Evolutionary conservation across 2,888 invertebrate species (phyloP).

Genomic region (Lasioglossum leucozonium): DNA sequence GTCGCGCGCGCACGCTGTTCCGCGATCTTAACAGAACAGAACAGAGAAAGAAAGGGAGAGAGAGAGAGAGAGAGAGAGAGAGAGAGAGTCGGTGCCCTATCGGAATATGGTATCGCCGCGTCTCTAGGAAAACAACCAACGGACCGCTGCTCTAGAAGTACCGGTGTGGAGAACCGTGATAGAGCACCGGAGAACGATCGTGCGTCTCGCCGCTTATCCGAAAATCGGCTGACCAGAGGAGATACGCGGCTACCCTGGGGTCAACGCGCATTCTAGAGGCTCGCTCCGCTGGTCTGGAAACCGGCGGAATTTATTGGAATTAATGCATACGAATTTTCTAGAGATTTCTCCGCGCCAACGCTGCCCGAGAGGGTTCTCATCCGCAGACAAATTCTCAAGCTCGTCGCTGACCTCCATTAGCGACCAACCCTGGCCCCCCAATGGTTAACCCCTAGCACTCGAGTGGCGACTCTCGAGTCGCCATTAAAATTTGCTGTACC

Average conservation of each 20-base stretch:
- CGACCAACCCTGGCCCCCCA: too few species aligned
- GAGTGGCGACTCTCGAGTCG: too few species aligned
- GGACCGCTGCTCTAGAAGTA: slow-evolving; percentile 42
- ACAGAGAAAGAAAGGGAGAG: neutral
- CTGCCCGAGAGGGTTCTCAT: neutral
- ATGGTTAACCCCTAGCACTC: too few species aligned
- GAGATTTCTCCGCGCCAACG: neutral
- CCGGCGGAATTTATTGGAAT: neutral
- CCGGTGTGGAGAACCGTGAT: slow-evolving; percentile 34
- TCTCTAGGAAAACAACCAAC: slow-evolving; percentile 44
- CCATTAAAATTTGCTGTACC: too few species aligned
- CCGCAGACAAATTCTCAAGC: neutral
- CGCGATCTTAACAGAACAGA: slow-evolving; percentile 25
- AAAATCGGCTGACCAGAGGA: slow-evolving; percentile 39
- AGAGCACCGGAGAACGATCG: slow-evolving; percentile 35
- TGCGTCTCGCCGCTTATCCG: slow-evolving; percentile 51
- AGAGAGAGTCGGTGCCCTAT: slow-evolving; percentile 34
- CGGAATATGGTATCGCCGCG: slow-evolving; percentile 45
- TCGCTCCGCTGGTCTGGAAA: neutral
- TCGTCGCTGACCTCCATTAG: too few species aligned
- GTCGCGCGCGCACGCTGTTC: slow-evolving; percentile 32
- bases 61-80: neutral
- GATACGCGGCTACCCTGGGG: neutral
- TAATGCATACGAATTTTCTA: neutral
- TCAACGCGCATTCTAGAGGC: neutral